A percentile compares a stretch with the other conserved stretches of the same genome.
These are phyloP conservation scores for Drosophila orena DNA, from an alignment of 1,140 invertebrate species.

Conservation along the genomic window DNA sequence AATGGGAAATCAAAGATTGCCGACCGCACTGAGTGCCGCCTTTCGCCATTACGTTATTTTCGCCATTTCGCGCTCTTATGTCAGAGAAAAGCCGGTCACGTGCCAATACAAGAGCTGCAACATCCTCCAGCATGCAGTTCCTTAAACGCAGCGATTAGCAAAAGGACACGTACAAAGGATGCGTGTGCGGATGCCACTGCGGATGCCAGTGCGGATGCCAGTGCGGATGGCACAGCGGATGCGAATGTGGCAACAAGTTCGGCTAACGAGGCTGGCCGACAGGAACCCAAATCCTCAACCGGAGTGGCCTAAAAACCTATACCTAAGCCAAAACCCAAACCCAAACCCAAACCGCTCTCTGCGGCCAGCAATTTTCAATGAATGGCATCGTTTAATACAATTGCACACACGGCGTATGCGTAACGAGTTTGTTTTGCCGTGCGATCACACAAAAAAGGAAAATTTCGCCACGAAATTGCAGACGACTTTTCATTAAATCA, in stretches of 20 bases:
- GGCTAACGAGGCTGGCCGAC: slow-evolving; percentile 59
- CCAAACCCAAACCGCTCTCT: slow-evolving; percentile 12
- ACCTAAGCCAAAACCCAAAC: not conserved
- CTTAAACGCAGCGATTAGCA: slow-evolving; percentile 68
- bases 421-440: slow-evolving; percentile 23
- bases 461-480: slow-evolving; percentile 17
- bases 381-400: slow-evolving; percentile 32
- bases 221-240: not conserved
- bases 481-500: slow-evolving; percentile 41
- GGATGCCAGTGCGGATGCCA: not conserved
- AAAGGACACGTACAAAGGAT: slow-evolving; percentile 68
- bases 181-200: not conserved
- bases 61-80: slow-evolving; percentile 9
- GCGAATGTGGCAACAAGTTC: slow-evolving; percentile 44
- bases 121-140: slow-evolving; percentile 37
- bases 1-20: slow-evolving; percentile 53
- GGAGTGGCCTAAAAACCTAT: slow-evolving; percentile 9
- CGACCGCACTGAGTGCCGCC: not conserved
- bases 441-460: not conserved
- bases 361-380: slow-evolving; percentile 19
- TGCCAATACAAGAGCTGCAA: slow-evolving; percentile 55
- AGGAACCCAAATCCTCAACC: slow-evolving; percentile 20
- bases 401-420: slow-evolving; percentile 34
- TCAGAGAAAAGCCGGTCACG: slow-evolving; percentile 52
- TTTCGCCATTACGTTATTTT: not conserved